Base-by-base conservation (phyloP, 2,888 invertebrate genomes). In the Apoda limacodes region DNA sequence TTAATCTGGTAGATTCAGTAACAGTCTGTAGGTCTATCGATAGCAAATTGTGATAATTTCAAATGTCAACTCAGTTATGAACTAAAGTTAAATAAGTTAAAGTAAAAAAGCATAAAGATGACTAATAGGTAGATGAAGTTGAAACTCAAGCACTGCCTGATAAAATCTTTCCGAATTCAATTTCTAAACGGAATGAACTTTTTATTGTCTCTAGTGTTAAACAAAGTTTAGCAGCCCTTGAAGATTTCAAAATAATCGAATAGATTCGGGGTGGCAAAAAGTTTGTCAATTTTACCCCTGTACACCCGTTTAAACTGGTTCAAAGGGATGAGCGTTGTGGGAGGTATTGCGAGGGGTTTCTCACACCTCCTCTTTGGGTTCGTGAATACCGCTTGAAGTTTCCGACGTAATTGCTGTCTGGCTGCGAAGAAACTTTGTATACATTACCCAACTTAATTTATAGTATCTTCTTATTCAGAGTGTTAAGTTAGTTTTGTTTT, bases 361-460 rank as follows among this genome's bases (percentile, higher is more conserved):
- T 30, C 35, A 34, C 39, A 52, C 60, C 60, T 57, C 60, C 67
- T 59, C 61, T 64, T 66, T 60, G 61, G 61, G 64, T 69, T 72
- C 61, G 63, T 67, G 75, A 78, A 76, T 69, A 66, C 70, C 64
- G 69, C 65, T 70, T 66, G 60, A 75, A 78, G 61, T 76, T 78
- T 61, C 60, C 59, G 50, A 50, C 65, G 64, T 75, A 76, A 78
- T 78, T 80, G 70, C 72, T 72, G 75, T 75, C 72, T 74, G 70
- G 67, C 68, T 70, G 55, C 52, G 66, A 74, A 67, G 75, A 71
- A 78, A 76, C 67, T 72, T 75, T 74, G 72, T 75, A 71, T 67
- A 74, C 72, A 70, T 72, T 75, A 76, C 65, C 60, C 60, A 56
- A 69, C 58, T 70, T 75, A 69, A 75, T 76, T 75, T 76, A 72